Percentiles rank a stretch among this genome's conserved stretches.
Conservation (phyloP, 1,140 invertebrate genomes). For the Belonocnema kinseyi region DNA sequence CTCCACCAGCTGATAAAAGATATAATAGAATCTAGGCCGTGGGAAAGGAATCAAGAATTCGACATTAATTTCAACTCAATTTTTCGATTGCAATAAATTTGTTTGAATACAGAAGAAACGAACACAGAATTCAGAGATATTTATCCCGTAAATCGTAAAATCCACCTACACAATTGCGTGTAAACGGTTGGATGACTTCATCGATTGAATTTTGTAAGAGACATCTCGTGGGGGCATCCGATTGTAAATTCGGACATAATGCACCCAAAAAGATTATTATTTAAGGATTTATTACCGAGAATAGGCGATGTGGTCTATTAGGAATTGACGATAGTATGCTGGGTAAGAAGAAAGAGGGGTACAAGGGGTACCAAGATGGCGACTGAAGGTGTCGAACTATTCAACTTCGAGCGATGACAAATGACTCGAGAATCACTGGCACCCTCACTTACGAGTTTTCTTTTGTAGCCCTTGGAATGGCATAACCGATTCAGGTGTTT, state of each 20-base stretch:
- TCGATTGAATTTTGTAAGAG: constrained; percentile 32
- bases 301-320: constrained; percentile 36
- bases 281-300: constrained; percentile 44
- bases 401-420: constrained; percentile 49
- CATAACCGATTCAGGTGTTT: constrained; percentile 8
- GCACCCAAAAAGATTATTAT: constrained; percentile 40
- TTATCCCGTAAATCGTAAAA: constrained; percentile 47
- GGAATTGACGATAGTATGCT: constrained; percentile 26
- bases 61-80: constrained; percentile 10
- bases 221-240: constrained; percentile 1
- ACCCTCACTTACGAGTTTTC: constrained; percentile 21
- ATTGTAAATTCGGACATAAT: constrained; percentile 45
- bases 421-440: constrained; percentile 39
- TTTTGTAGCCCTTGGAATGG: constrained; percentile 32
- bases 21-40: background rate
- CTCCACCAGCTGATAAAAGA: background rate
- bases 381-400: constrained; percentile 33
- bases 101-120: constrained; percentile 37
- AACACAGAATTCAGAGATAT: constrained; percentile 41
- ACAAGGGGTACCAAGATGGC: constrained; percentile 40
- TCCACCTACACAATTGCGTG: constrained; percentile 40
- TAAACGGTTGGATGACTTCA: constrained; percentile 35
- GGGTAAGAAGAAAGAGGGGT: background rate
- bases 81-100: constrained; percentile 28
- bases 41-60: background rate